Evolutionary conservation across 1,140 invertebrate genomes (phyloP).

Genomic region (Copidosoma floridanum): DNA sequence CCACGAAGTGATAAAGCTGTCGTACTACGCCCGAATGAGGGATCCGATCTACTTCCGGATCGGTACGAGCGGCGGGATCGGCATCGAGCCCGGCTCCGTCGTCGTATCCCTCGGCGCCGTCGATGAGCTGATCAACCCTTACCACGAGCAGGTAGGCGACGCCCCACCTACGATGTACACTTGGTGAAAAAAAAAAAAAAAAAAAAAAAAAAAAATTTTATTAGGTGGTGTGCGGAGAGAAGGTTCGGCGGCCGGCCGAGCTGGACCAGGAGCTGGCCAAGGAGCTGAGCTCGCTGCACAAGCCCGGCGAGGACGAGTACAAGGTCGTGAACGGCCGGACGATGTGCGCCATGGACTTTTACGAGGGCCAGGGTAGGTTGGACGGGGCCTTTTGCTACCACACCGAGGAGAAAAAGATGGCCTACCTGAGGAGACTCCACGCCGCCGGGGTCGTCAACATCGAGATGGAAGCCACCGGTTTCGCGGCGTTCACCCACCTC

Average conservation of each 20-base stretch:
- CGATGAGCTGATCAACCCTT: constrained; percentile 73
- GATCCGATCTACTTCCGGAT: constrained; percentile 90
- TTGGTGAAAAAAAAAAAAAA: no score
- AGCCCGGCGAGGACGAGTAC: constrained; percentile 72
- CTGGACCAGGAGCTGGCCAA: constrained; percentile 76
- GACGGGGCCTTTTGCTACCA: constrained; percentile 98
- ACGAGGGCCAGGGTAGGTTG: constrained; percentile 92
- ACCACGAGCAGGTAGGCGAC: constrained; percentile 64
- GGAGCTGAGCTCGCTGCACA: constrained; percentile 70
- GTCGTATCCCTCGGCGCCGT: constrained; percentile 85
- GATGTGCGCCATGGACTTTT: constrained; percentile 95
- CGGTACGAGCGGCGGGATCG: constrained; percentile 89
- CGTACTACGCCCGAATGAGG: constrained; percentile 84
- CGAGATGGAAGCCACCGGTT: constrained; percentile 95
- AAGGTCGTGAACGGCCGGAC: constrained; percentile 87
- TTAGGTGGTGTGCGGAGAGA: constrained; percentile 85
- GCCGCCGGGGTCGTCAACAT: constrained; percentile 88
- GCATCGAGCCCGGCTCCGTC: constrained; percentile 82
- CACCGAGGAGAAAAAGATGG: constrained; percentile 83
- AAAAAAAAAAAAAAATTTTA: no score
- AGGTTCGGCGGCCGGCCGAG: constrained; percentile 75
- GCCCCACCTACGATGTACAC: no score
- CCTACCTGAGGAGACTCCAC: constrained; percentile 77
- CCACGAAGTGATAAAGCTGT: constrained; percentile 90
- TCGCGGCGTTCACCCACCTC: constrained; percentile 89